Base-by-base conservation (phyloP, 2,888 invertebrate genomes). In the Malachius bipustulatus region DNA sequence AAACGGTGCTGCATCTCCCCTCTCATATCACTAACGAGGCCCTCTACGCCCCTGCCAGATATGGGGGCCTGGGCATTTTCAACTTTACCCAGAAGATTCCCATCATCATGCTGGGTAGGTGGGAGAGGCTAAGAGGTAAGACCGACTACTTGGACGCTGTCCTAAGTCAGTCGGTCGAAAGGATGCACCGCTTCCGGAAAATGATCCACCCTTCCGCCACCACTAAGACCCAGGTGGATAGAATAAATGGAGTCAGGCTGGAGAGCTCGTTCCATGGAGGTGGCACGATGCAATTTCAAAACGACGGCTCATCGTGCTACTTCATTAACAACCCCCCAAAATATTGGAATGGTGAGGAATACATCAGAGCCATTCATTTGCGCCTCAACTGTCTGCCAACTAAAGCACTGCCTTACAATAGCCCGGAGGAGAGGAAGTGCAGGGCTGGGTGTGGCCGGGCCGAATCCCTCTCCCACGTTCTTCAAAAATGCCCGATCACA, bases 341-440 rank as follows among this genome's bases (percentile, higher is more conserved):
- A 0, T 47, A 39, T 6, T 52, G 52, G 52, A 36, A 45, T 1
- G 48, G 50, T 0, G 16, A 39, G 1, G 52, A 55, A 14, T 52
- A 42, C 29, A 43, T 49, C 2, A 30, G 40, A 4, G 47, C 49
- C 0, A 34, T 51, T 1, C 49, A 50, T 3, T 41, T 54, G 0
- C 30, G 49, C 2, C 36, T 38, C 0, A 48, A 45, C 32, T 29
- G 38, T 11, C 41, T 53, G 0, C 48, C 52, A 2, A 46, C 48
- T 1, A 40, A 30, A 16, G 52, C 47, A 0, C 35, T 47, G 0
- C 49, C 50, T 9, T 46, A 40, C 2, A 45, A 43, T 11, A 47
- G 50, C 0, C 35, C 37, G 0, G 43, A 41, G 2, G 29, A 33
- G 2, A 33, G 45, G 3, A 12, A 4, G 4, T 51, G 52, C 27